phyloP scores from a whole-genome alignment of 2,888 invertebrate genomes.

The Osmoderma eremita region DNA sequence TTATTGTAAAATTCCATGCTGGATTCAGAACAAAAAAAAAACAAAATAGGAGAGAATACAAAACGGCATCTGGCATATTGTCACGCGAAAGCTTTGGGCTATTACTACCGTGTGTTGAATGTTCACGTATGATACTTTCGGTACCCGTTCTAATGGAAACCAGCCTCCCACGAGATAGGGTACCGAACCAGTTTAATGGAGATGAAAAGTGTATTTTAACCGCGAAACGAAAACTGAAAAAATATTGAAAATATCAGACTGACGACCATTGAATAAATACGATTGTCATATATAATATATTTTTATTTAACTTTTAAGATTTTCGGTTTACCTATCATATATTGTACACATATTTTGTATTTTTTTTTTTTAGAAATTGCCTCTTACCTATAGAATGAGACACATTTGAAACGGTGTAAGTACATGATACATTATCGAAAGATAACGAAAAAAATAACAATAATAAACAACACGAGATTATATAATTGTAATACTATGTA shows the following conservation, averaged over 20 bases:
- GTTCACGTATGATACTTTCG: constrained; percentile 22
- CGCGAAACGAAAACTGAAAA: constrained; percentile 19
- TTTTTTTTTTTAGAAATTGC: constrained; percentile 3
- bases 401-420: constrained; percentile 12
- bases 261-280: constrained; percentile 29
- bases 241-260: constrained; percentile 32
- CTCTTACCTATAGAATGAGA: background rate
- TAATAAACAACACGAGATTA: constrained; percentile 29
- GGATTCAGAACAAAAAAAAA: constrained; percentile 4
- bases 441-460: constrained; percentile 27
- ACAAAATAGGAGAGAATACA: background rate
- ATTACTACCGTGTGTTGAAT: background rate
- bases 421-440: constrained; percentile 1
- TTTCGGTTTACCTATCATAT: constrained; percentile 18
- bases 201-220: constrained; percentile 4
- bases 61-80: background rate
- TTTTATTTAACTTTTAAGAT: constrained; percentile 29
- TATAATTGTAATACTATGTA: constrained; percentile 36
- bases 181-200: constrained; percentile 41
- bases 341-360: constrained; percentile 32
- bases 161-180: constrained; percentile 60
- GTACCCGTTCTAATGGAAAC: constrained; percentile 52
- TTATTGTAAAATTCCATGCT: too few relatives aligned
- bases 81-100: background rate
- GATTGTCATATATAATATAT: constrained; percentile 20